Conservation (phyloP, 2,113 vertebrate species). For the Oreocharis arfaki region DNA sequence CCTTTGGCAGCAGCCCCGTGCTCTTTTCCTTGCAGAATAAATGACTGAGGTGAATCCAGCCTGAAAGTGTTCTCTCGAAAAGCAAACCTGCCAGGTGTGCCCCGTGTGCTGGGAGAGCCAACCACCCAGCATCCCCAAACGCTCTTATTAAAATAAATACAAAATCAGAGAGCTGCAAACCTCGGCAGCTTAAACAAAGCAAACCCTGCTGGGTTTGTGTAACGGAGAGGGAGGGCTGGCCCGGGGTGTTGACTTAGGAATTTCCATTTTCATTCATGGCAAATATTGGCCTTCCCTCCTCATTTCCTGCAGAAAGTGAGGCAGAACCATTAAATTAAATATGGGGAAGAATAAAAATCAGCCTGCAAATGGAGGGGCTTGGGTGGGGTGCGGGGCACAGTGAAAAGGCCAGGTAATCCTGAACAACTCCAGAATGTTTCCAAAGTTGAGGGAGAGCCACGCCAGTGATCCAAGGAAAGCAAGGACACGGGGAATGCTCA, state of each 20-base stretch:
- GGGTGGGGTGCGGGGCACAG: background rate
- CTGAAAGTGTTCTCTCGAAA: background rate
- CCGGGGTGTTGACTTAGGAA: background rate
- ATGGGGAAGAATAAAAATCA: background rate
- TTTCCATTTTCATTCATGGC: background rate
- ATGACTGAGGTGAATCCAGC: background rate
- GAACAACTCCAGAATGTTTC: background rate
- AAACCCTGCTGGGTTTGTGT: background rate
- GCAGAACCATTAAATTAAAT: background rate
- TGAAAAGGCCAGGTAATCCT: background rate
- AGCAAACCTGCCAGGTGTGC: background rate
- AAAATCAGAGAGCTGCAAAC: background rate
- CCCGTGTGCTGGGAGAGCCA: background rate
- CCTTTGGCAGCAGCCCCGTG: background rate
- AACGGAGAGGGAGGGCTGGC: background rate
- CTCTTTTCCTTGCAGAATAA: background rate
- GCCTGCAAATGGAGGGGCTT: fast-evolving
- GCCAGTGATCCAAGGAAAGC: background rate
- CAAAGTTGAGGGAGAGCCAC: background rate
- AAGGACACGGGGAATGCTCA: fast-evolving
- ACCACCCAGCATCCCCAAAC: background rate
- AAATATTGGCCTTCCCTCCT: background rate
- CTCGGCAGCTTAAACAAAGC: background rate
- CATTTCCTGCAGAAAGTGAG: background rate
- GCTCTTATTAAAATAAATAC: background rate